Percentiles rank a stretch among this genome's conserved stretches.
These are phyloP conservation scores for Aphaenogaster rudis DNA, from an alignment of 1,140 invertebrate species.

Conservation along the genomic window DNA sequence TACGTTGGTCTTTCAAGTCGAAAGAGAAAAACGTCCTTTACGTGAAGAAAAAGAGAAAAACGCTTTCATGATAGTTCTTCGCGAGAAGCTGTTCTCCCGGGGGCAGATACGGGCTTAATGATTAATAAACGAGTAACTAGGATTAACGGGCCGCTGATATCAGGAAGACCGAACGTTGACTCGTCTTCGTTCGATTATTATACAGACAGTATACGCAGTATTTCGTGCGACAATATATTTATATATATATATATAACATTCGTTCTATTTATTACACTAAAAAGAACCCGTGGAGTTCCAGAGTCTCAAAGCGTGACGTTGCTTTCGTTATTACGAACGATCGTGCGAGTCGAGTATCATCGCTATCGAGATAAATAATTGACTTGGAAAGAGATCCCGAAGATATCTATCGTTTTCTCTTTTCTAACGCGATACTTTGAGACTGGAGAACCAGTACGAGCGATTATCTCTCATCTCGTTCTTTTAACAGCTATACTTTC, in stretches of 20 bases:
- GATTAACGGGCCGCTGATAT: slow-evolving; percentile 76
- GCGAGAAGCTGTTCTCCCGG: slow-evolving; percentile 53
- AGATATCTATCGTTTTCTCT: slow-evolving; percentile 2
- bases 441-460: slow-evolving; percentile 68
- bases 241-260: slow-evolving; percentile 64
- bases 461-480: slow-evolving; percentile 48
- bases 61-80: slow-evolving; percentile 29
- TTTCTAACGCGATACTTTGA: slow-evolving; percentile 70
- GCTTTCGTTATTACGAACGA: slow-evolving; percentile 22
- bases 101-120: slow-evolving; percentile 65
- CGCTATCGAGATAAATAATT: slow-evolving; percentile 46
- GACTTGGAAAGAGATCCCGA: slow-evolving; percentile 26
- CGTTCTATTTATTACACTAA: slow-evolving; percentile 70
- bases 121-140: slow-evolving; percentile 73
- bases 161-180: slow-evolving; percentile 81
- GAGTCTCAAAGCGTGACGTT: slow-evolving; percentile 74
- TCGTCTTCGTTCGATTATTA: slow-evolving; percentile 76
- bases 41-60: slow-evolving; percentile 40
- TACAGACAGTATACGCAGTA: slow-evolving; percentile 80
- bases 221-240: slow-evolving; percentile 68
- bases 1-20: slow-evolving; percentile 52
- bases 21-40: slow-evolving; percentile 36
- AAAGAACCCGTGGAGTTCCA: slow-evolving; percentile 47
- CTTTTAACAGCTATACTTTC: slow-evolving; percentile 74
- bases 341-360: slow-evolving; percentile 11